Conservation (phyloP, 2,888 invertebrate species). For the Ischnura elegans region DNA sequence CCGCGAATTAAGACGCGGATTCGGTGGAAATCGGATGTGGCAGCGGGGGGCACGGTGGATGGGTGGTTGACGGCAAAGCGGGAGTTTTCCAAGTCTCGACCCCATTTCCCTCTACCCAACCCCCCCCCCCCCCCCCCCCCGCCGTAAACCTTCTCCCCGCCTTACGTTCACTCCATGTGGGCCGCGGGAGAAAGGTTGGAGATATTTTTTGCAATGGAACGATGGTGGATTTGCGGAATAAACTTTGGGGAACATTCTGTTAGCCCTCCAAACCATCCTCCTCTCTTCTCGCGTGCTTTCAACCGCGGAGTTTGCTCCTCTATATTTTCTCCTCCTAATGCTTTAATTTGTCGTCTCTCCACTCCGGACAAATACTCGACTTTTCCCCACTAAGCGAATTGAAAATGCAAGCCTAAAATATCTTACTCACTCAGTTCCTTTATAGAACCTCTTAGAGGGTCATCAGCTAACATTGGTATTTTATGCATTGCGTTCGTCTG, state of each 20-base stretch:
- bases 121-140: not conserved
- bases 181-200: not conserved
- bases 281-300: too few species aligned
- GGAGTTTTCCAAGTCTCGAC: not conserved
- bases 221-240: not conserved
- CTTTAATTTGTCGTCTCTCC: too few species aligned
- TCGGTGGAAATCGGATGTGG: too few species aligned
- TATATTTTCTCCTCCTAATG: not conserved
- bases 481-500: too few species aligned
- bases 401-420: not conserved
- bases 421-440: too few species aligned
- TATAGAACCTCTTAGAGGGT: too few species aligned
- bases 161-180: too few species aligned
- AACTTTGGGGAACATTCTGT: conserved; percentile 6
- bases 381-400: not conserved
- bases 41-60: not conserved
- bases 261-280: not conserved
- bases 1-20: too few species aligned
- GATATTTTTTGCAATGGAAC: too few species aligned
- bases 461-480: too few species aligned
- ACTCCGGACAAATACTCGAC: too few species aligned
- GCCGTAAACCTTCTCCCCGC: not conserved
- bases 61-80: not conserved
- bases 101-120: not conserved
- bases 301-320: not conserved